Evolutionary conservation across 2,113 vertebrate species (phyloP).

Genomic region (cat (Felis catus)): F.catus_Fca126_mat1.0 CM031413.1:39111501-39112000

Average conservation of each 20-base stretch:
- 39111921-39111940: background rate
- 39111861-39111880: background rate
- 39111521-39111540: background rate
- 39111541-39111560: background rate
- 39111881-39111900: background rate
- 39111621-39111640: background rate
- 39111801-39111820: background rate
- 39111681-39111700: slow-evolving; percentile 69
- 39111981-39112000: background rate
- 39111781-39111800: background rate
- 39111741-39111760: background rate
- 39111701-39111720: background rate
- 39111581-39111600: background rate
- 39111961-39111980: background rate
- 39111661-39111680: background rate
- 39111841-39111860: background rate
- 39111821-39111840: background rate
- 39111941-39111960: background rate
- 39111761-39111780: slow-evolving; percentile 34
- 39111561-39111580: background rate
- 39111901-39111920: background rate
- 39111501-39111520: background rate
- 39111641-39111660: background rate
- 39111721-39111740: background rate
- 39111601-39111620: background rate